phyloP scores from a whole-genome alignment of 2,113 vertebrate genomes.

The Pterocles burchelli region DNA sequence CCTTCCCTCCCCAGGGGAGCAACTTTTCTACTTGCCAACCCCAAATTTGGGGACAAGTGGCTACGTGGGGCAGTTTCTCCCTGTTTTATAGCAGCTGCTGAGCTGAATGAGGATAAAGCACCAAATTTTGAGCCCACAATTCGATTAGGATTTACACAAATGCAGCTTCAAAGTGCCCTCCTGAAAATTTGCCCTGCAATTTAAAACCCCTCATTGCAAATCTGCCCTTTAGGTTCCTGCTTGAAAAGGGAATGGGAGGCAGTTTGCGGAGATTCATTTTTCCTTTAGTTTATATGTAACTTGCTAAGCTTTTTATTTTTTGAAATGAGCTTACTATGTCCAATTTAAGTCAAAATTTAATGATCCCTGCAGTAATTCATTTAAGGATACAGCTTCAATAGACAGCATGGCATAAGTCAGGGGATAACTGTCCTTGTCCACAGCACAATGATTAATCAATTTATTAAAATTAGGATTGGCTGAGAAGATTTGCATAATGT shows the following conservation, averaged over 20 bases:
- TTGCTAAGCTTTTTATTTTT: slow-evolving; percentile 67
- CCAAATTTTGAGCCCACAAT: background rate
- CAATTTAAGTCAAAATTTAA: slow-evolving; percentile 72
- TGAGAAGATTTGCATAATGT: slow-evolving; percentile 46
- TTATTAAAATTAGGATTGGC: slow-evolving; percentile 61
- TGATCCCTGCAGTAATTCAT: slow-evolving; percentile 68
- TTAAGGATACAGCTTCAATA: slow-evolving; percentile 60
- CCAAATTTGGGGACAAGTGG: background rate
- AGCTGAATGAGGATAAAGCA: background rate
- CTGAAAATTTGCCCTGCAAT: slow-evolving; percentile 3
- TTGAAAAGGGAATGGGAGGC: background rate
- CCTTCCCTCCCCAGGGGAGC: background rate
- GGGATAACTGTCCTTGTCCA: slow-evolving; percentile 54
- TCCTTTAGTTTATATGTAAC: slow-evolving; percentile 59
- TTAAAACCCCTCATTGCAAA: slow-evolving; percentile 21
- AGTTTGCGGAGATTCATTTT: slow-evolving; percentile 44
- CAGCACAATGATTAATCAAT: slow-evolving; percentile 46
- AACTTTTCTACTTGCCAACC: background rate
- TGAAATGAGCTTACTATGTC: slow-evolving; percentile 58
- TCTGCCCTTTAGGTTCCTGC: slow-evolving; percentile 34
- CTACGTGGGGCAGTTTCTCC: background rate
- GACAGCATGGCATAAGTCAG: slow-evolving; percentile 39
- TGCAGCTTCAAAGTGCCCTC: background rate
- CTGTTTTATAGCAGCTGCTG: background rate
- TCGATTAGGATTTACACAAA: slow-evolving; percentile 13